Evolutionary conservation across 2,888 invertebrate species (phyloP), one percentile per base, ranked within the genome.

Genomic region (Leucozona laternaria): DNA sequence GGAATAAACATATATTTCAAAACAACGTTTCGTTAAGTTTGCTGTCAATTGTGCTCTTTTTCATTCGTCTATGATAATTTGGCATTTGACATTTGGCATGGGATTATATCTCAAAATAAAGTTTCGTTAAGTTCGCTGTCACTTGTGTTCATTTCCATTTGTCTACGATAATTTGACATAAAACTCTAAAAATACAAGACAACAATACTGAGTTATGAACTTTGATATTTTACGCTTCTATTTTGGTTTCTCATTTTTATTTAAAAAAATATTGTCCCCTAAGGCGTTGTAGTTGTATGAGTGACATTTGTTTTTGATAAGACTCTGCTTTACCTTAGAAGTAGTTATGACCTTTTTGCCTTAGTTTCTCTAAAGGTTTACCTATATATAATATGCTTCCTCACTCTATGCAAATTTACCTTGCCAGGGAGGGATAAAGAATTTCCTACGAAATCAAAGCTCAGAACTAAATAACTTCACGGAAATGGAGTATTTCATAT

Each of bases 401-500:
- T 28, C 2, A 43, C 25, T 28, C 11, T 5, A 48, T 20, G 31
- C 8, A 53, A 70, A 40, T 31, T 37, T 40, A 68, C 53, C 22
- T 53, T 40, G 2, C n/a, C 34, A 40, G 2, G n/a, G 11, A 57
- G 28, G 20, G n/a, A 31, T 31, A 17, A 43, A 28, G 43, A 71
- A 57, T 57, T 71, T 50, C 5, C 34, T 11, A 13, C 31, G 8
- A 66, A 66, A 66, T 48, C 50, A 66, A 66, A 50, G 50, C 66
- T 66, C 15, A 48, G 22, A 37, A 37, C 50, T 53, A 37, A 68
- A 68, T 68, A 68, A 53, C 37, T 53, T 68, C 37, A 31, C 17
- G 34, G 22, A 68, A 68, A 17, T 45, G 22, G 17, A 66, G 25
- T 68, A n/a, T 22, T 68, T 60, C 40, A 60, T 57, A 57, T 17